These are phyloP conservation scores for Belonocnema kinseyi DNA, from an alignment of 1,140 invertebrate genomes.

Conservation along the genomic window DNA sequence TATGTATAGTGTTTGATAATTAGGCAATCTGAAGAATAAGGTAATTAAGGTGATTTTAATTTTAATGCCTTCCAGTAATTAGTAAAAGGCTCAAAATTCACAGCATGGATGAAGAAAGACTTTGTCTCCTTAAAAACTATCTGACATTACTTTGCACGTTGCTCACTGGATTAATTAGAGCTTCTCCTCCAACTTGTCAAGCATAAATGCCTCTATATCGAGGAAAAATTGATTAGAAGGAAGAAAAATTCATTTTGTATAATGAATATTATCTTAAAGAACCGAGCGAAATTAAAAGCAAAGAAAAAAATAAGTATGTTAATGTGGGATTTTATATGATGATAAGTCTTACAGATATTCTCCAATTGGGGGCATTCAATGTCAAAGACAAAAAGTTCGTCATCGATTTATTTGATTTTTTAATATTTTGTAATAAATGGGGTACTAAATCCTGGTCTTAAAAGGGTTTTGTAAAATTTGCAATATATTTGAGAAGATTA, in stretches of 20 bases:
- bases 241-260: not conserved
- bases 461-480: too few species aligned
- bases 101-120: conserved; percentile 9
- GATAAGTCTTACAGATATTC: too few species aligned
- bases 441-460: too few species aligned
- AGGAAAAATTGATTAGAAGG: conserved; percentile 19
- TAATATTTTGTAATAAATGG: too few species aligned
- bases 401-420: too few species aligned
- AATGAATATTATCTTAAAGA: conserved; percentile 20
- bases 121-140: conserved; percentile 20
- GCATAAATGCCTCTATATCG: not conserved
- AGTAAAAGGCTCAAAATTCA: conserved; percentile 15
- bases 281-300: not conserved
- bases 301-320: too few species aligned
- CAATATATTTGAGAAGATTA: too few species aligned
- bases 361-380: too few species aligned
- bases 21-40: not conserved
- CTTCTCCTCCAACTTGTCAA: conserved; percentile 3
- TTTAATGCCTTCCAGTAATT: conserved; percentile 1
- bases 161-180: conserved; percentile 25
- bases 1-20: not conserved
- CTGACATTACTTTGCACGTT: conserved; percentile 30
- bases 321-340: too few species aligned
- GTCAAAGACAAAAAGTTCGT: too few species aligned
- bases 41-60: conserved; percentile 13